Percentiles rank a stretch among this genome's conserved stretches.
Evolutionary conservation across 2,888 invertebrate genomes (phyloP).

Genomic region (Scrobipalpa costella): DNA sequence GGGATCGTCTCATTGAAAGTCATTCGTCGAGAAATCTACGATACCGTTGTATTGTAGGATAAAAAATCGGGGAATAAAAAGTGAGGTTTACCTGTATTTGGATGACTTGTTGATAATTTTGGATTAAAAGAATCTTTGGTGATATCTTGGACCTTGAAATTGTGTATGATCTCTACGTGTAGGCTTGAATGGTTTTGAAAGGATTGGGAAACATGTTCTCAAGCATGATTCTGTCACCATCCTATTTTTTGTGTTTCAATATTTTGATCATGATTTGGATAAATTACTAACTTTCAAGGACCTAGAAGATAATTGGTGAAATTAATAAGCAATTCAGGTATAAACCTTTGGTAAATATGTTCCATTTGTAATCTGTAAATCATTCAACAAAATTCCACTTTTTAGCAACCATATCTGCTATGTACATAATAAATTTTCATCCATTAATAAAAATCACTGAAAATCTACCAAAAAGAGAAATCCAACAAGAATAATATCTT

Average conservation of each 20-base stretch:
- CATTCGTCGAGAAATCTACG: conserved; percentile 48
- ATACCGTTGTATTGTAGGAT: conserved; percentile 21
- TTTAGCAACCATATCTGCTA: too few relatives aligned
- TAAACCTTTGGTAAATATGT: too few relatives aligned
- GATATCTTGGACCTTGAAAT: conserved; percentile 3
- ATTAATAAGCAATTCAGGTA: too few relatives aligned
- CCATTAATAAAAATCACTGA: not conserved
- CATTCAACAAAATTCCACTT: too few relatives aligned
- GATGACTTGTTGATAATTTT: conserved; percentile 22
- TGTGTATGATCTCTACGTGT: not conserved
- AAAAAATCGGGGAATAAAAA: conserved; percentile 17
- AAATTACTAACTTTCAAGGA: too few relatives aligned
- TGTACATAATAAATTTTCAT: not conserved
- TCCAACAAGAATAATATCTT: conserved; percentile 13
- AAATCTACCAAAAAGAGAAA: not conserved
- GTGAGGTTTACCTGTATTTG: conserved; percentile 20
- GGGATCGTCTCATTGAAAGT: conserved; percentile 52
- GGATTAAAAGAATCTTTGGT: conserved; percentile 14
- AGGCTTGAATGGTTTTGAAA: conserved; percentile 1
- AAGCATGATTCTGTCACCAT: not conserved
- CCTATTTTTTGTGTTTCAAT: too few relatives aligned
- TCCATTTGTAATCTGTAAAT: too few relatives aligned
- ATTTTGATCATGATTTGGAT: too few relatives aligned
- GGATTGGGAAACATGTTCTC: not conserved
- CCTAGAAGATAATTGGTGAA: too few relatives aligned